Evolutionary conservation across 2,113 vertebrate genomes (phyloP), one percentile per base, ranked within the genome.

Genomic region (Circaetus cinerascens): DNA sequence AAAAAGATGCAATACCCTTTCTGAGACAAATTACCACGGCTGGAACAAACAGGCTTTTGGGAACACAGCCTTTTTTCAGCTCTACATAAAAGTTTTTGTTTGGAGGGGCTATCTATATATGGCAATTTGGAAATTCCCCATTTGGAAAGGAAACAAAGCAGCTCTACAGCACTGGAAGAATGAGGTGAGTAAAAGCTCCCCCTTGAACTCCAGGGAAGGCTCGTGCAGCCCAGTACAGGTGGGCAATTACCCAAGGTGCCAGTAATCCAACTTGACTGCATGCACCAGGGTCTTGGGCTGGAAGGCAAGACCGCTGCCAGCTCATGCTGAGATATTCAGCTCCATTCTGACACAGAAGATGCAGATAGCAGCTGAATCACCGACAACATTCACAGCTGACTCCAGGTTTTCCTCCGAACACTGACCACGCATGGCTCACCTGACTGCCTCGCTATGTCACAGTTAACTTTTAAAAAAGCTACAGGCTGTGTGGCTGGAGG

Each of bases 1-100:
- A 84, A 84, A 80, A 76, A 86, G 88, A 86, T 66, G 90, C 85
- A 62, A 93, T 34, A 93, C 92, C 91, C 88, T 96, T 30, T 64
- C 62, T 0, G 23, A 48, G 88, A 18, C 17, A 17, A 85, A 90
- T 63, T 11, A 43, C 74, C 11, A 7, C 94, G 90, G 94, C 94
- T 96, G 95, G 92, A 71, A 85, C 90, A 92, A 90, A 67, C 77
- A 85, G 73, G 73, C 29, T 80, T 51, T 87, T 48, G 85, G 95
- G 88, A 89, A 69, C 86, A 48, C 57, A 36, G 96, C 57, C 83
- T 25, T 7, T 32, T 62, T 45, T 59, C 73, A 88, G 95, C 67
- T 62, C 38, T 14, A 38, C 86, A 46, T 13, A 69, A 34, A 29
- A 46, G 76, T 43, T 50, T 81, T 67, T 95, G 90, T 93, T 81